Conservation (phyloP, 2,113 vertebrate species). For the Atractosteus spatula region DNA sequence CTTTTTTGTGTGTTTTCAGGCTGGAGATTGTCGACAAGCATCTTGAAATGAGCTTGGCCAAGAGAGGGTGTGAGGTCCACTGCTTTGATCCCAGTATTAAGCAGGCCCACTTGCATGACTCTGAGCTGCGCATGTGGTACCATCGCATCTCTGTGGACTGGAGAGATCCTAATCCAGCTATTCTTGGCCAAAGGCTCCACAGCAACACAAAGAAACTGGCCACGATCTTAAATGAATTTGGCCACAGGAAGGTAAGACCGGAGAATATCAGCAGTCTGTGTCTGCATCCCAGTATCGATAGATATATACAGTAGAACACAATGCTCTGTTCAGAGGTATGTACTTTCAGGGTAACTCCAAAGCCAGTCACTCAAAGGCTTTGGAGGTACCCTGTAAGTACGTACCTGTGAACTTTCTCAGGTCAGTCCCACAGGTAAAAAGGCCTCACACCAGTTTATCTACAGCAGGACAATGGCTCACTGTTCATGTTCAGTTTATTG, state of each 20-base stretch:
- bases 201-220: slow-evolving; percentile 83
- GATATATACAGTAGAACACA: too few relatives aligned
- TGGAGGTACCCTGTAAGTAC: too few relatives aligned
- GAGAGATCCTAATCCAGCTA: slow-evolving; percentile 85
- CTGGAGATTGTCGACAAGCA: slow-evolving; percentile 70
- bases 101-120: slow-evolving; percentile 75
- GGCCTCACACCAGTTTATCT: too few relatives aligned
- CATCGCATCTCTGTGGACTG: slow-evolving; percentile 88
- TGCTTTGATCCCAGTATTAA: slow-evolving; percentile 86
- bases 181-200: slow-evolving; percentile 62
- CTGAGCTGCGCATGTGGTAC: slow-evolving; percentile 72
- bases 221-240: slow-evolving; percentile 84
- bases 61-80: slow-evolving; percentile 83
- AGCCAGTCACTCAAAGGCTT: too few relatives aligned
- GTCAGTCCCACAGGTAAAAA: too few relatives aligned
- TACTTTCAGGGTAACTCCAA: too few relatives aligned
- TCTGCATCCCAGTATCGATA: too few relatives aligned
- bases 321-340: too few relatives aligned
- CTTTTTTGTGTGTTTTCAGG: slow-evolving; percentile 50
- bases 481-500: too few relatives aligned
- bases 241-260: slow-evolving; percentile 80
- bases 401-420: too few relatives aligned
- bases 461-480: too few relatives aligned
- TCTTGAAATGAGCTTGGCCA: slow-evolving; percentile 75
- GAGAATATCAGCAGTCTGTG: background rate